A percentile compares a stretch with the other conserved stretches of the same genome.
These are phyloP conservation scores for Baryphthengus martii DNA, from an alignment of 2,113 vertebrate genomes.

Conservation along the genomic window DNA sequence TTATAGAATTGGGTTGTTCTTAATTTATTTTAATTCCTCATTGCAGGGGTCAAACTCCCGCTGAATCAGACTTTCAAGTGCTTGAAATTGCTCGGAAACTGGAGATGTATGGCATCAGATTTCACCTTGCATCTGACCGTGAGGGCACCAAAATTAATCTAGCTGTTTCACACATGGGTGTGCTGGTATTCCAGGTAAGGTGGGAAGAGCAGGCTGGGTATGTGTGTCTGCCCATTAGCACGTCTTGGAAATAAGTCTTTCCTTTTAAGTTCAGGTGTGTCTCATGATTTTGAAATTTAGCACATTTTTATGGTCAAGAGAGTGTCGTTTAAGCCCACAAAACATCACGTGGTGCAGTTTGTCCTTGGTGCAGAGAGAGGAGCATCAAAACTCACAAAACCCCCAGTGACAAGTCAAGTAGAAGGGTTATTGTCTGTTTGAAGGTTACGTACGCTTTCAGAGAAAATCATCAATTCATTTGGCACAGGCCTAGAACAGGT, in stretches of 20 bases:
- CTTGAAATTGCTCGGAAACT: slow-evolving; percentile 93
- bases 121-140: slow-evolving; percentile 88
- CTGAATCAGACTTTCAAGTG: slow-evolving; percentile 96
- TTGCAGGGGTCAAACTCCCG: slow-evolving; percentile 89
- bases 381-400: background rate
- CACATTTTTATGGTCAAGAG: background rate
- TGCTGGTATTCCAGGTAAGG: slow-evolving; percentile 94
- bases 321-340: background rate
- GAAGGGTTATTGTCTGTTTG: background rate
- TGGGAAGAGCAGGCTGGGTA: fast-evolving
- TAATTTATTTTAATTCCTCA: background rate
- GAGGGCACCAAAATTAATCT: slow-evolving; percentile 94
- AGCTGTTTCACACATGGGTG: slow-evolving; percentile 90
- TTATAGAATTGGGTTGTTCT: background rate
- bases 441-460: background rate
- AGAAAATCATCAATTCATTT: background rate
- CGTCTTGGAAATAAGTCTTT: background rate
- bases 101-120: slow-evolving; percentile 95
- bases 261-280: background rate
- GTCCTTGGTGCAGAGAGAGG: background rate
- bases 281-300: background rate
- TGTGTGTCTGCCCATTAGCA: background rate
- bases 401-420: background rate
- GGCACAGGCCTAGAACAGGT: background rate
- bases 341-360: background rate